Base-by-base conservation (phyloP, 1,140 invertebrate species). In the Megalopta genalis region DNA sequence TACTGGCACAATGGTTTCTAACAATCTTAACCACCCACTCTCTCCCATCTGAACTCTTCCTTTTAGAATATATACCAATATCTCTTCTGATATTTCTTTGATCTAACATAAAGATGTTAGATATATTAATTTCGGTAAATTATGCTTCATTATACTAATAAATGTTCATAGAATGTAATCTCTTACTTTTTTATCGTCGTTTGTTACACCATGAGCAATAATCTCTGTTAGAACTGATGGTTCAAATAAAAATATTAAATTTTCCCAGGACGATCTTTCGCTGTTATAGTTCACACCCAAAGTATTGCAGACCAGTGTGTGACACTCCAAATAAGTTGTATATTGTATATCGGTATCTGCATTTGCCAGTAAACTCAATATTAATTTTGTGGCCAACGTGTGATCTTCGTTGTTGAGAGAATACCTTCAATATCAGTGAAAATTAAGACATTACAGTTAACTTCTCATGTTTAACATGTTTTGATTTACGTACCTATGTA, bases 201-300 rank as follows among this genome's bases (percentile, higher is more conserved):
- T 93, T 14, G 90, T 93, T 10, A 94, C 81, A 64, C 95, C 95
- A 84, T 95, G 93, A 86, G 93, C 94, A 80, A 95, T 94, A 70
- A 96, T 95, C 91, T 96, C 95, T n/a, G 91, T 94, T 25, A 96
- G 85, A 54, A 96, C 90, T 69, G 89, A 90, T 2, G 93, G 87
- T 78, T 94, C 91, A 60, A 94, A 92, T 32, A 96, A 85, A 88
- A 95, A 94, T 39, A 86, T 73, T 49, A 94, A 80, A 80, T 91
- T 90, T 68, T 89, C 88, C 84, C 91, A 93, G 12, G 89, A 86
- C 18, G 88, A 75, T 66, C 82, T 91, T n/a, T 81, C 88, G 78
- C 79, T 81, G 80, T 86, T 90, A n/a, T 91, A 87, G 81, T 92
- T 91, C 25, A 92, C 84, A 37, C 93, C 93, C 18, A 94, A 86